Conservation (phyloP, 2,113 vertebrate genomes). For the Bambusicola thoracicus region DNA sequence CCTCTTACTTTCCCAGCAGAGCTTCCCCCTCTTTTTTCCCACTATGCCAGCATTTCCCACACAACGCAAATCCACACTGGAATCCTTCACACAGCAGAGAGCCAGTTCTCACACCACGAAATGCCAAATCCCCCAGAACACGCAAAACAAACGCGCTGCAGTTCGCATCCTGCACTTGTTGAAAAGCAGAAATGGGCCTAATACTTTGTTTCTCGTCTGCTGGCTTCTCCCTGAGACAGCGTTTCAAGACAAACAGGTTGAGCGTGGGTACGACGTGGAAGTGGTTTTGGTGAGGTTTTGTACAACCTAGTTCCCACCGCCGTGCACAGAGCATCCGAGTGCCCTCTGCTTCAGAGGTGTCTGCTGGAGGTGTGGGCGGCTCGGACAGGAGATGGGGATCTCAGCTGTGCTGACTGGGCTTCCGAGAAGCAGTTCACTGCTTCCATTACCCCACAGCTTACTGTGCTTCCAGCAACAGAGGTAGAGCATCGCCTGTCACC, state of each 20-base stretch:
- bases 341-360: neutral
- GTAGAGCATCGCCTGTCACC: neutral
- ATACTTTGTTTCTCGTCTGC: neutral
- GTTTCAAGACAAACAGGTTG: slow-evolving; percentile 12
- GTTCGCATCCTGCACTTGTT: slow-evolving; percentile 20
- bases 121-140: slow-evolving; percentile 6
- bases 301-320: slow-evolving; percentile 27
- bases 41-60: slow-evolving; percentile 51
- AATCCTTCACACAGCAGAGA: slow-evolving; percentile 16
- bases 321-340: neutral
- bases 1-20: slow-evolving; percentile 62
- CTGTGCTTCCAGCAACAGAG: neutral
- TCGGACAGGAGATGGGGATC: neutral
- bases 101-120: slow-evolving; percentile 38
- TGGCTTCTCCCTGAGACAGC: slow-evolving; percentile 26
- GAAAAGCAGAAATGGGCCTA: slow-evolving; percentile 1
- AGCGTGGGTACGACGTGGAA: neutral
- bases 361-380: neutral
- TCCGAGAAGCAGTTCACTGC: slow-evolving; percentile 12
- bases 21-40: slow-evolving; percentile 22
- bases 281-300: slow-evolving; percentile 54
- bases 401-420: slow-evolving; percentile 8
- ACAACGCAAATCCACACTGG: slow-evolving; percentile 14
- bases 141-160: neutral
- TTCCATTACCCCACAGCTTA: neutral